Base-by-base conservation (phyloP, 2,888 invertebrate species). In the Papilio demoleus region DNA sequence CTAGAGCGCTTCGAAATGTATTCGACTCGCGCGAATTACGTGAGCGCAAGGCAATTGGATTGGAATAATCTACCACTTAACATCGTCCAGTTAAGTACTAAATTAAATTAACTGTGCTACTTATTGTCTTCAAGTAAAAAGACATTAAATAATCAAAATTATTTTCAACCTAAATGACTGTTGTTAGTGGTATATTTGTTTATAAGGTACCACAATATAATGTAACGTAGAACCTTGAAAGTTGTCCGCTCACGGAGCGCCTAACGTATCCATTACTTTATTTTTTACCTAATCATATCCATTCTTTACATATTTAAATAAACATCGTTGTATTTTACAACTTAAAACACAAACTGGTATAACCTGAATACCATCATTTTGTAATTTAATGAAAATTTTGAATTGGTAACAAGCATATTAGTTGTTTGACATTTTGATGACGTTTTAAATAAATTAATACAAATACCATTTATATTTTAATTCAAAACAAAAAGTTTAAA, bases 1-100 rank as follows among this genome's bases (percentile, higher is more conserved):
- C 66, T 70, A 60, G 53, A 38, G 40, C 40, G 38, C 40, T 40
- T 60, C 40, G 22, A 67, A 70, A 65, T 59, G 60, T 69, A 67
- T 70, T 59, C 56, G 59, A 56, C 53, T 53, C 53, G 53, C 53
- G 53, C n/a, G 53, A 56, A 56, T 31, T 24, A 56, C 53, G 68
- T 65, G 17, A 63, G 19, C 45, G 38, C 38, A 22, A 59, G 53
- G 53, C 53, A 56, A 56, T 56, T 56, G 53, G 53, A 56, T 56
- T 60, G 22, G 40, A 60, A 60, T 60, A 38, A 60, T 60, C 38
- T 60, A 22, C 60, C 38, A 59, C 53, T 56, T 56, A 53, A 53
- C 53, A 56, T 56, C 31, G 31, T n/a, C 31, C n/a, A 56, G 53
- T 56, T 53, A 31, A 53, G 53, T 31, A 56, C 31, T 56, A 56